Conservation (phyloP, 2,888 invertebrate species). For the Chaetogeoica ovagalla region DNA sequence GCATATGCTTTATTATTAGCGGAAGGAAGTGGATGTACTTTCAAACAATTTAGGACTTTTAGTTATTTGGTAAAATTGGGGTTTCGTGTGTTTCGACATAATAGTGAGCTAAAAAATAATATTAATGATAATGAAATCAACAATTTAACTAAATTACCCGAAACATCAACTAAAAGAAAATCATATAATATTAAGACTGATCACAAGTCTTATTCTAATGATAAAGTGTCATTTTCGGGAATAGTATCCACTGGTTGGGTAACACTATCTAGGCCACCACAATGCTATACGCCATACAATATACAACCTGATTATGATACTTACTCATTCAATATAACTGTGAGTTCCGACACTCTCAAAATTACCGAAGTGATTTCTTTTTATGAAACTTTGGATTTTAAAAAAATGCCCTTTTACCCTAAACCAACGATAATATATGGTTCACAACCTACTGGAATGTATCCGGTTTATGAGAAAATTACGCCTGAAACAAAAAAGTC, state of each 20-base stretch:
- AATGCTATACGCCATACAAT: slow-evolving; percentile 13
- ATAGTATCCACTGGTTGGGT: background rate
- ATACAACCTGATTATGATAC: slow-evolving; percentile 55
- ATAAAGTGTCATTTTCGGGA: slow-evolving; percentile 10
- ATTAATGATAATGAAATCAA: background rate
- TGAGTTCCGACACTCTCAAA: slow-evolving; percentile 55
- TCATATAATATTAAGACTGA: background rate
- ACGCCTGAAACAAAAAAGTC: background rate
- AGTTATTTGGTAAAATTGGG: slow-evolving; percentile 65
- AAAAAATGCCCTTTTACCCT: background rate
- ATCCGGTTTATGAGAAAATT: slow-evolving; percentile 24
- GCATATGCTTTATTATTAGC: slow-evolving; percentile 65
- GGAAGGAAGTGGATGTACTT: slow-evolving; percentile 59
- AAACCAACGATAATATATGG: background rate
- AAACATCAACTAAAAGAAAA: background rate
- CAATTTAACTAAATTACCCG: slow-evolving; percentile 11
- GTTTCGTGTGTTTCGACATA: slow-evolving; percentile 64
- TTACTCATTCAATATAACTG: slow-evolving; percentile 55
- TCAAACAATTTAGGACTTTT: slow-evolving; percentile 66
- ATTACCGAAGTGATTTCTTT: slow-evolving; percentile 57
- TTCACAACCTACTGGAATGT: background rate
- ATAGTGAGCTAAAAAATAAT: slow-evolving; percentile 20
- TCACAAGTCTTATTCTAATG: background rate
- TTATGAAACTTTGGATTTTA: background rate
- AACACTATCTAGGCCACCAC: background rate